These are phyloP conservation scores for Scalopus aquaticus DNA, from an alignment of 2,113 vertebrate species.

Conservation along the genomic window DNA sequence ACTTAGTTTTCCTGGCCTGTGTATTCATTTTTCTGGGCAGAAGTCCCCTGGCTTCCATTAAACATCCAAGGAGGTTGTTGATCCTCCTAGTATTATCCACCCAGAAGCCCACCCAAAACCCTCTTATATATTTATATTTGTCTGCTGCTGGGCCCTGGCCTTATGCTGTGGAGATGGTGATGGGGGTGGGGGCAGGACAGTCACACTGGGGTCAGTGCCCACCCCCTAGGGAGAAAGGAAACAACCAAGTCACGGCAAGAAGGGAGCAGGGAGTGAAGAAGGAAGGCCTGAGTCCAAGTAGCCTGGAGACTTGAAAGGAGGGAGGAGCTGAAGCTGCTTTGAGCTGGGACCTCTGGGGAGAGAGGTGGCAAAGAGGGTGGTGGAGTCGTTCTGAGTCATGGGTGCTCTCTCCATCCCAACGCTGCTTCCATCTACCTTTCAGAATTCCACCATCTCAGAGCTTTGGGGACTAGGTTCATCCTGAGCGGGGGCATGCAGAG, in stretches of 20 bases:
- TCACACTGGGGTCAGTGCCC: background rate
- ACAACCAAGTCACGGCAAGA: background rate
- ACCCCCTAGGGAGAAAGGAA: background rate
- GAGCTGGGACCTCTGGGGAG: background rate
- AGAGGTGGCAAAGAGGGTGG: background rate
- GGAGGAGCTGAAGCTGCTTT: background rate
- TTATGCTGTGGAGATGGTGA: background rate
- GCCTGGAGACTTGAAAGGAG: background rate
- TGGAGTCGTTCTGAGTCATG: background rate
- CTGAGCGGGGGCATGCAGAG: background rate
- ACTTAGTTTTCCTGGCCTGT: background rate
- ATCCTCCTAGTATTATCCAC: background rate
- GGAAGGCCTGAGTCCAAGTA: background rate
- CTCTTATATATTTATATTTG: background rate
- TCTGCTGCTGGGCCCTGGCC: background rate
- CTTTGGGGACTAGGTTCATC: background rate
- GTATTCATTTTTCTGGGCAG: background rate
- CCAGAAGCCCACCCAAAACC: background rate
- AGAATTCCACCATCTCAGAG: background rate
- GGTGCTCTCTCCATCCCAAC: accelerated
- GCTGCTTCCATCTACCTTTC: background rate
- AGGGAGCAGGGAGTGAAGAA: background rate
- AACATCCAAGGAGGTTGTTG: background rate
- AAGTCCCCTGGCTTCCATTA: background rate
- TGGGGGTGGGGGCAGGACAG: background rate